Conservation (phyloP, 2,113 vertebrate species). For the Furnarius figulus region DNA sequence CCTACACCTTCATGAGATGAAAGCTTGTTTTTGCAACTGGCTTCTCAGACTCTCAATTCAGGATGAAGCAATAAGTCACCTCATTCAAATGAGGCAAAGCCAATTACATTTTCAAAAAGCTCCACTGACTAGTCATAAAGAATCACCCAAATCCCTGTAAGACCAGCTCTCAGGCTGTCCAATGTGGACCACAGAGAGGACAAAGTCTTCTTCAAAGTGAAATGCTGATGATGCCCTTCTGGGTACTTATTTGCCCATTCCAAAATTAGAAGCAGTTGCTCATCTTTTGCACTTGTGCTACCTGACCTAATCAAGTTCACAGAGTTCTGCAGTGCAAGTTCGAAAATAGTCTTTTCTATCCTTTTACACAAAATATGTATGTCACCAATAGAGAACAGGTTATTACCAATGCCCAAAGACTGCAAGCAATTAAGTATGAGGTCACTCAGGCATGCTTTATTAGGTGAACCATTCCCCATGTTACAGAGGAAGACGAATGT, state of each 20-base stretch:
- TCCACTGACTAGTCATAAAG: background rate
- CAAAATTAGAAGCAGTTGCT: background rate
- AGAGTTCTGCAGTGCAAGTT: background rate
- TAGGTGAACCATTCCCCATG: background rate
- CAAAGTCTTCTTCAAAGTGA: background rate
- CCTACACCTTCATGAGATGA: background rate
- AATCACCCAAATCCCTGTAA: background rate
- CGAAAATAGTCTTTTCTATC: background rate
- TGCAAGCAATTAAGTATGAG: background rate
- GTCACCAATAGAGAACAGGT: background rate
- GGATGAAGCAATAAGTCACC: background rate
- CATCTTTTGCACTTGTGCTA: background rate
- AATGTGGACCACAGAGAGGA: background rate
- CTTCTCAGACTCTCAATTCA: background rate
- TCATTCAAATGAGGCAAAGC: slow-evolving; percentile 2
- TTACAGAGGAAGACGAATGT: slow-evolving; percentile 6
- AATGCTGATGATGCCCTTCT: background rate
- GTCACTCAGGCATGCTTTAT: background rate
- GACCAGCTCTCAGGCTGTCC: background rate
- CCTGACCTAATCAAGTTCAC: background rate
- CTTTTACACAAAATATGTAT: background rate
- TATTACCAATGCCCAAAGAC: background rate
- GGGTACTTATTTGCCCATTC: background rate
- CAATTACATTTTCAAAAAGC: slow-evolving; percentile 4
- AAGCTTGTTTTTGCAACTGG: slow-evolving; percentile 6